Evolutionary conservation across 2,797 vertebrate genomes (phyloP).

Genomic region (Pogoniulus pusillus): DNA sequence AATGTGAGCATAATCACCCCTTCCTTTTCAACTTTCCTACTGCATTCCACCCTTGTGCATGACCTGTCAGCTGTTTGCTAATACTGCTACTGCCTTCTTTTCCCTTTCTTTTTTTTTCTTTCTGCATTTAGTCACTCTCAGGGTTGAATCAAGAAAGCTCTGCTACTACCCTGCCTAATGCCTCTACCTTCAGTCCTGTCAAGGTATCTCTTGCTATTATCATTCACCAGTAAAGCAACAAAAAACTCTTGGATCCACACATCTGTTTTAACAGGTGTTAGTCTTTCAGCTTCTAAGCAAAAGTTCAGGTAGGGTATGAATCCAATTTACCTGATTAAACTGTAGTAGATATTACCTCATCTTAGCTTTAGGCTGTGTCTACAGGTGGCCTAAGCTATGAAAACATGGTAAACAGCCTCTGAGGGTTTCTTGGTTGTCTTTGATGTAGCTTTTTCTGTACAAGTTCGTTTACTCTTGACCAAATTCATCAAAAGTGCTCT

Average conservation of each 20-base stretch:
- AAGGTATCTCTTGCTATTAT: constrained; percentile 77
- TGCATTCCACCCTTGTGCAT: neutral
- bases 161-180: constrained; percentile 69
- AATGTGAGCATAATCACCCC: neutral
- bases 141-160: constrained; percentile 75
- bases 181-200: constrained; percentile 72
- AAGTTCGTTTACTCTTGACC: neutral
- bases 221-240: constrained; percentile 45
- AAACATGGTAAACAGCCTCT: neutral
- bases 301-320: constrained; percentile 48
- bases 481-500: neutral
- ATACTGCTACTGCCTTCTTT: constrained; percentile 60
- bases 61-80: constrained; percentile 31
- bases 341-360: constrained; percentile 26
- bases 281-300: constrained; percentile 30
- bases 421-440: neutral
- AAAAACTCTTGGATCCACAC: constrained; percentile 18
- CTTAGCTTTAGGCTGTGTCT: constrained; percentile 38
- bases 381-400: neutral
- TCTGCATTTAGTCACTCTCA: constrained; percentile 76
- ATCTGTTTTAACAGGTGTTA: constrained; percentile 43
- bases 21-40: constrained; percentile 11
- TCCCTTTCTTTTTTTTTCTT: constrained; percentile 58
- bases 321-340: neutral
- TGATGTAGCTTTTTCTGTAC: constrained; percentile 7